Percentiles rank a stretch among this genome's conserved stretches.
Conservation (phyloP, 2,113 vertebrate genomes). For the Mormyrus lacerda region DNA sequence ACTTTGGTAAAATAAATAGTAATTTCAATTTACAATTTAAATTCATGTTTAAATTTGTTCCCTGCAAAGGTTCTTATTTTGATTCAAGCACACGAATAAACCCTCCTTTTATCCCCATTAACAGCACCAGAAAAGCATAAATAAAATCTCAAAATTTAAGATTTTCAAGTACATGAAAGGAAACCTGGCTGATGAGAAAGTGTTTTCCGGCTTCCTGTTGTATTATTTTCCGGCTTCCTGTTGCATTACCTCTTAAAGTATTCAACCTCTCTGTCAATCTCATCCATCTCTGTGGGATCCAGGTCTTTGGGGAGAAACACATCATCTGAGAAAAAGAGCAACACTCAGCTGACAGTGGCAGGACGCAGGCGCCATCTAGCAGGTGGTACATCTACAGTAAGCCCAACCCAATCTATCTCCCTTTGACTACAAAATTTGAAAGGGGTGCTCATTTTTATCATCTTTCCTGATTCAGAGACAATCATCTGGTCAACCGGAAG, state of each 20-base stretch:
- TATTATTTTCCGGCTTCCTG: slow-evolving; percentile 32
- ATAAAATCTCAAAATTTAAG: not conserved
- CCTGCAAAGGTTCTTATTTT: not conserved
- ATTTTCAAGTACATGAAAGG: not conserved
- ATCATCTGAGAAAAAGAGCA: slow-evolving; percentile 65
- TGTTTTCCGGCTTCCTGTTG: not conserved
- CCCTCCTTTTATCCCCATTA: not conserved
- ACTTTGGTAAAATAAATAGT: not conserved
- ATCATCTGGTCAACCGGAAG: not conserved
- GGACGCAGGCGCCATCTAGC: not conserved
- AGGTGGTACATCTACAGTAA: not conserved
- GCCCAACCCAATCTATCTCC: too few relatives aligned
- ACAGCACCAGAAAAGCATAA: not conserved
- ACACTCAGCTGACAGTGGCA: slow-evolving; percentile 10
- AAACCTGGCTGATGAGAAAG: not conserved
- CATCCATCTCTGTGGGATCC: slow-evolving; percentile 90
- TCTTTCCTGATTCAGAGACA: not conserved
- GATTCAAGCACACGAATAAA: not conserved
- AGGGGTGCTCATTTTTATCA: not conserved
- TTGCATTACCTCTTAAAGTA: slow-evolving; percentile 86
- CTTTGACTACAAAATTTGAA: not conserved
- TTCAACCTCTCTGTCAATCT: slow-evolving; percentile 95
- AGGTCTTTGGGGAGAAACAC: slow-evolving; percentile 97
- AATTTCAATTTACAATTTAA: not conserved
- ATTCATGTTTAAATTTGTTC: not conserved